A percentile compares a stretch with the other conserved stretches of the same genome.
phyloP scores from a whole-genome alignment of 2,797 vertebrate species.

The Coregonus suidteri region DNA sequence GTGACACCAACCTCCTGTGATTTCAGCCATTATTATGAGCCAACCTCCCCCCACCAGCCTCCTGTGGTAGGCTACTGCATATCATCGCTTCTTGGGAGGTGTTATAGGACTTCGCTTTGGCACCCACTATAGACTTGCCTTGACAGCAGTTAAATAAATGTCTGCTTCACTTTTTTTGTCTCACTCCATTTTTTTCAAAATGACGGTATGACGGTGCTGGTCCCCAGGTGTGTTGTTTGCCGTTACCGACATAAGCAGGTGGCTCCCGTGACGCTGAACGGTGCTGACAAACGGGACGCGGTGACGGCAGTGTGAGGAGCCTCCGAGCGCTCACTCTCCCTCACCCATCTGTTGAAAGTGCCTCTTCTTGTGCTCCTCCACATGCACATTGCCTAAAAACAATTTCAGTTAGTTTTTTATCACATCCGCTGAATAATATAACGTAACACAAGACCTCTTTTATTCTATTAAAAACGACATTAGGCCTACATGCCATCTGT shows the following conservation, averaged over 20 bases:
- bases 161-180: not conserved
- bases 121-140: not conserved
- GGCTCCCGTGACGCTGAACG: conserved; percentile 63
- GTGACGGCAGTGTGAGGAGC: conserved; percentile 48
- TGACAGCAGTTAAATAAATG: not conserved
- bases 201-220: not conserved
- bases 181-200: not conserved
- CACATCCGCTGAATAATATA: conserved; percentile 26
- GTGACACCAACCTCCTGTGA: too few species aligned
- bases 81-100: not conserved
- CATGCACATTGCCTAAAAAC: conserved; percentile 27
- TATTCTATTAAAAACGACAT: conserved; percentile 25
- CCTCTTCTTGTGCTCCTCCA: conserved; percentile 28
- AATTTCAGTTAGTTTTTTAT: conserved; percentile 32
- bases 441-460: conserved; percentile 27
- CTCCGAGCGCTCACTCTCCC: conserved; percentile 40
- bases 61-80: not conserved
- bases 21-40: too few species aligned
- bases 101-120: not conserved
- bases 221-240: conserved; percentile 25
- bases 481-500: conserved; percentile 34
- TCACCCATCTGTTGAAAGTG: conserved; percentile 77
- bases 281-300: conserved; percentile 57
- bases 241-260: conserved; percentile 62
- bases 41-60: too few species aligned